A percentile compares a stretch with the other conserved stretches of the same genome.
These are phyloP conservation scores for Miichthys miiuy DNA, from an alignment of 2,797 vertebrate genomes.

Conservation along the genomic window DNA sequence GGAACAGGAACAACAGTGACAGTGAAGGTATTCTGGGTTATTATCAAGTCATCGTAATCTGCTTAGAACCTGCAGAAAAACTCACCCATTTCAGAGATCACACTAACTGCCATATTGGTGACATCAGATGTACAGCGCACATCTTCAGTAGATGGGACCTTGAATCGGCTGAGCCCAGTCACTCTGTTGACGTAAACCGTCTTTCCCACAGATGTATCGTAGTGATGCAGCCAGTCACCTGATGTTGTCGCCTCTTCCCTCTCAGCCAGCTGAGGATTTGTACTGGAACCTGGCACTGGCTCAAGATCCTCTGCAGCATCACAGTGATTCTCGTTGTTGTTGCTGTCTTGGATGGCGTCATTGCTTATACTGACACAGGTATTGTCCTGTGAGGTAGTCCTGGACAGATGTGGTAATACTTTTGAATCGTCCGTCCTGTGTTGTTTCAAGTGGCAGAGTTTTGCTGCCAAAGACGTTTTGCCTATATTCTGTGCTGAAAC, in stretches of 20 bases:
- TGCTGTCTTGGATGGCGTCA: slow-evolving; percentile 29
- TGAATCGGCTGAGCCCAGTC: slow-evolving; percentile 93
- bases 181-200: slow-evolving; percentile 91
- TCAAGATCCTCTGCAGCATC: slow-evolving; percentile 3
- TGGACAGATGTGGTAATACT: background rate
- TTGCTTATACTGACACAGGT: background rate
- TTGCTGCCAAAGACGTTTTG: slow-evolving; percentile 87
- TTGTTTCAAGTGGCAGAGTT: slow-evolving; percentile 87
- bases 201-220: slow-evolving; percentile 87
- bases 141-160: slow-evolving; percentile 79
- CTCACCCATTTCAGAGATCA: slow-evolving; percentile 90
- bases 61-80: background rate
- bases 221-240: slow-evolving; percentile 91
- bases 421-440: slow-evolving; percentile 55
- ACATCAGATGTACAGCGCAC: slow-evolving; percentile 89
- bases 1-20: slow-evolving; percentile 48
- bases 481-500: slow-evolving; percentile 36
- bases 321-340: slow-evolving; percentile 30
- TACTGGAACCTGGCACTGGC: background rate
- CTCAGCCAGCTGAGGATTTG: slow-evolving; percentile 16
- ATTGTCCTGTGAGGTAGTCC: slow-evolving; percentile 23
- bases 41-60: background rate
- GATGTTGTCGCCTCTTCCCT: slow-evolving; percentile 38
- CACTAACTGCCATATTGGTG: slow-evolving; percentile 91
- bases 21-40: background rate